Evolutionary conservation across 2,888 invertebrate genomes (phyloP), one percentile per base, ranked within the genome.

Genomic region (Notodonta ziczac): DNA sequence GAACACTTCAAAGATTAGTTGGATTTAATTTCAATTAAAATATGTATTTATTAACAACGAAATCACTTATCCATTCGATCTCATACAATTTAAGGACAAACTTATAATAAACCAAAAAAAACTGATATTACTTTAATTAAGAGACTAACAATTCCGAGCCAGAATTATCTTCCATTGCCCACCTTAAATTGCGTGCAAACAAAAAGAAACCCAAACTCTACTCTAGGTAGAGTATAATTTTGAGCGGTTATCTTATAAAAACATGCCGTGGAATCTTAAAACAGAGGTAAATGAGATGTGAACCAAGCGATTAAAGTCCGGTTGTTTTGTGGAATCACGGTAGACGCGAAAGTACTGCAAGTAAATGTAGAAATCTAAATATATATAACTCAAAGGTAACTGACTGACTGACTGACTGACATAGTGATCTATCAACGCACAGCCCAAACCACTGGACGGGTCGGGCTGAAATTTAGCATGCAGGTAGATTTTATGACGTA

Each of bases 201-300:
- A 56, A 69, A 70, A 67, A 59, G 10, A 54, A 55, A 68, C 69
- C 63, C 42, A 60, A 63, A 62, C 7, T 8, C 24, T n/a, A 12
- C 46, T n/a, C 13, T 7, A 14, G 14, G 61, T 56, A 67, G 12
- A 48, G 51, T 57, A 55, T 57, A 6, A 60, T 59, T 68, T 66
- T 35, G 14, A 14, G 53, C 42, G 12, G 10, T 53, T 10, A 39
- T 46, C 12, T 62, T 65, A 69, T 67, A 66, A 65, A 80, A 82
- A 76, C 68, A 65, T 64, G 62, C 61, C 62, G 65, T 69, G 73
- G 68, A 82, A 82, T 83, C 80, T 79, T 87, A 86, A 86, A 86
- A 89, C 86, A 80, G 70, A 74, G 76, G 80, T 81, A 85, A 88
- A 88, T 89, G 87, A 88, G 86, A 87, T 88, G 87, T 86, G 86